phyloP scores from a whole-genome alignment of 2,888 invertebrate species.

The Adineta ricciae region DNA sequence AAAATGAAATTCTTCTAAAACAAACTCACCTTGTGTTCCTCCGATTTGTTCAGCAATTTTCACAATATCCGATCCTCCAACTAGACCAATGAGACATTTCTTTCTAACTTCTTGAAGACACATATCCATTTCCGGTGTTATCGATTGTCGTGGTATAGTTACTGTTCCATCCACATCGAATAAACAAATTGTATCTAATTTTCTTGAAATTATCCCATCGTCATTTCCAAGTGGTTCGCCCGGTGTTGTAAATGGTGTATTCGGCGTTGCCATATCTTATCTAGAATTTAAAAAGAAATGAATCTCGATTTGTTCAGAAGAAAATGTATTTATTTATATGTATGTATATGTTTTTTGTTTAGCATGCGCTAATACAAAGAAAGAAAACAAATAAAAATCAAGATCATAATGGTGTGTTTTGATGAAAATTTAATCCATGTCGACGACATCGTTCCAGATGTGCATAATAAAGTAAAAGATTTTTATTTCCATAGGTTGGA shows the following conservation, averaged over 20 bases:
- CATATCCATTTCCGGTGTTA: constrained; percentile 63
- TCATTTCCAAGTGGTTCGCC: background rate
- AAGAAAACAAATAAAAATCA: background rate
- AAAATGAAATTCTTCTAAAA: background rate
- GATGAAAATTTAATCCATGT: background rate
- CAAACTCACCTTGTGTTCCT: constrained; percentile 47
- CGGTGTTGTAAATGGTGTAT: background rate
- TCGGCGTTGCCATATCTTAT: background rate
- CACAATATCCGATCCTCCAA: constrained; percentile 84
- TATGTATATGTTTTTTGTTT: constrained; percentile 16
- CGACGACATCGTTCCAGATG: background rate
- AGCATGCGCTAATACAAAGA: background rate
- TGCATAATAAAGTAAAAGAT: background rate
- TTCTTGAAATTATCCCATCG: background rate
- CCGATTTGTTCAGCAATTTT: constrained; percentile 87
- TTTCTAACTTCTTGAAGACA: constrained; percentile 66
- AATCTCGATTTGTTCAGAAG: background rate
- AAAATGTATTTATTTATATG: background rate
- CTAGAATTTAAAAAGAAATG: background rate
- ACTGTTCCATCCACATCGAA: constrained; percentile 97
- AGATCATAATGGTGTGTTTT: background rate
- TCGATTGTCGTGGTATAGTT: constrained; percentile 68
- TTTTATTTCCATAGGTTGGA: background rate
- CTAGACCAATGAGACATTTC: constrained; percentile 65
- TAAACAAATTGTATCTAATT: constrained; percentile 35